Evolutionary conservation across 2,888 invertebrate species (phyloP).

Genomic region (Polydrusus pterygomalis): DNA sequence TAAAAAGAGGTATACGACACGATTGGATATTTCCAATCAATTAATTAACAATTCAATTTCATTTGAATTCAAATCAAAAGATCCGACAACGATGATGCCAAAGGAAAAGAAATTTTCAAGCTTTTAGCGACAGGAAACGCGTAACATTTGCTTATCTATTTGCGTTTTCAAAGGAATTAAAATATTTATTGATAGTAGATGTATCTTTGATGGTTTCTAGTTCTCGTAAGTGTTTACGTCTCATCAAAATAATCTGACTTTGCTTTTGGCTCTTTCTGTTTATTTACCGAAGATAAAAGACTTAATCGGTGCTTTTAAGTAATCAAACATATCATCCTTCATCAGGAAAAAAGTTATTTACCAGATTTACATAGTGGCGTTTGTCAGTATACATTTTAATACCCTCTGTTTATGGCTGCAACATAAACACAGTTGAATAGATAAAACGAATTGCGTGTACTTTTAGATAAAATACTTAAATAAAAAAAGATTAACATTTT

Average conservation of each 20-base stretch:
- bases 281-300: conserved; percentile 68
- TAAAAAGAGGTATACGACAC: no score
- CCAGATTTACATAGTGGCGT: conserved; percentile 48
- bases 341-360: conserved; percentile 58
- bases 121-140: conserved; percentile 61
- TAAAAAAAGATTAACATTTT: conserved; percentile 26
- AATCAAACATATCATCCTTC: conserved; percentile 68
- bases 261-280: conserved; percentile 63
- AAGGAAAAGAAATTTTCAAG: conserved; percentile 38
- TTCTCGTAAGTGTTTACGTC: conserved; percentile 66
- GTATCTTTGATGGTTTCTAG: conserved; percentile 67
- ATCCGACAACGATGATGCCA: conserved; percentile 14
- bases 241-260: conserved; percentile 66
- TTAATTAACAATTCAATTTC: conserved; percentile 6
- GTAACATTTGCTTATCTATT: conserved; percentile 67
- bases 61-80: conserved; percentile 35
- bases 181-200: conserved; percentile 68
- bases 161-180: conserved; percentile 68
- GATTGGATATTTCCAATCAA: neutral
- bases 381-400: conserved; percentile 53
- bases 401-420: conserved; percentile 50
- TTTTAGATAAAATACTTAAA: conserved; percentile 39
- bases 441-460: conserved; percentile 32
- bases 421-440: conserved; percentile 48
- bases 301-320: conserved; percentile 67